Percentiles rank a stretch among this genome's conserved stretches.
phyloP scores from a whole-genome alignment of 2,888 invertebrate genomes.

The Sipunculus nudus region DNA sequence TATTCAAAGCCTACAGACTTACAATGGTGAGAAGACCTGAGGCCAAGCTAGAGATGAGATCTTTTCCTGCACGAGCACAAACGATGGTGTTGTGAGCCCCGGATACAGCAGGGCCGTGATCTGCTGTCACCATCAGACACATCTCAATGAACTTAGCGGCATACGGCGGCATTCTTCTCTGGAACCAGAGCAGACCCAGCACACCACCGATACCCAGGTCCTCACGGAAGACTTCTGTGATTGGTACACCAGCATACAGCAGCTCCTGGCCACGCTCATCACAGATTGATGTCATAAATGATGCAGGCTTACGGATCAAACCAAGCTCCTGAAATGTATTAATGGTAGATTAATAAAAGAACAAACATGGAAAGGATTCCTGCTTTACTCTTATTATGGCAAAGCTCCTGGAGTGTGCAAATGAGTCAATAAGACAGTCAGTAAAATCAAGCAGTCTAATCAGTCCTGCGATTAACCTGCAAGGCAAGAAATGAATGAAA shows the following conservation, averaged over 20 bases:
- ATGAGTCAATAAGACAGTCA: too few species aligned
- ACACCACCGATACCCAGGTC: conserved; percentile 98
- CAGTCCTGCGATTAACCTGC: too few species aligned
- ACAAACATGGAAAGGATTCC: not conserved
- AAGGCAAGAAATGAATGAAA: too few species aligned
- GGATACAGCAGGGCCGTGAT: conserved; percentile 98
- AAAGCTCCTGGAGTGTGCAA: not conserved
- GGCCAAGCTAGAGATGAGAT: conserved; percentile 93
- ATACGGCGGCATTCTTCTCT: conserved; percentile 88
- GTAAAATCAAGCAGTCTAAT: too few species aligned
- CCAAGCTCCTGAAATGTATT: conserved; percentile 81
- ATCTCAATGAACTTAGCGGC: conserved; percentile 98
- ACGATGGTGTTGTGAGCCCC: conserved; percentile 99
- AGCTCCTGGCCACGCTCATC: conserved; percentile 98
- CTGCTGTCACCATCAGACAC: conserved; percentile 94
- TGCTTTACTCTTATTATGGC: not conserved
- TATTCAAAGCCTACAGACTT: too few species aligned
- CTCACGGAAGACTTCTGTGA: conserved; percentile 84
- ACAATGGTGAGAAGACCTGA: conserved; percentile 97
- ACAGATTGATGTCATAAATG: conserved; percentile 99
- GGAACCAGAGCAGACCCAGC: conserved; percentile 97
- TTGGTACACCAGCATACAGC: conserved; percentile 92
- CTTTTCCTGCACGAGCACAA: conserved; percentile 96
- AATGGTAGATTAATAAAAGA: not conserved
- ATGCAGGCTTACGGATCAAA: conserved; percentile 96